phyloP scores from a whole-genome alignment of 2,888 invertebrate genomes.

The Drosophila trichaetosa region DNA sequence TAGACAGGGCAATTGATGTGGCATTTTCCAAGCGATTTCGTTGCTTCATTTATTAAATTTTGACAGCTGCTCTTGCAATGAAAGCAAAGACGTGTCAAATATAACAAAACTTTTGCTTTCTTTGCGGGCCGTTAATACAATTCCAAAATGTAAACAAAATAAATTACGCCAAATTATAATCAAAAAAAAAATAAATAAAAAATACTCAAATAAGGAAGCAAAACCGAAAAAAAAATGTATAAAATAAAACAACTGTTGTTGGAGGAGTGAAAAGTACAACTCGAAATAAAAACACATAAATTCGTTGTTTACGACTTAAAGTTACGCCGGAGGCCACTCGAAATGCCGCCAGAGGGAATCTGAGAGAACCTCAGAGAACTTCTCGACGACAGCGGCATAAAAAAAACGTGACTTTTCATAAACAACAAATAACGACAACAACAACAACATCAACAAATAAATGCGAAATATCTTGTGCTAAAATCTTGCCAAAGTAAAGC shows the following conservation, averaged over 20 bases:
- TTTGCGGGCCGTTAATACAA: slow-evolving; percentile 4
- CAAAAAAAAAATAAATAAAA: neutral
- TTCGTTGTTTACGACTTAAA: slow-evolving; percentile 54
- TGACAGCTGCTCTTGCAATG: slow-evolving; percentile 46
- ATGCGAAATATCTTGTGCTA: slow-evolving; percentile 47
- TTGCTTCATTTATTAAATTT: slow-evolving; percentile 66
- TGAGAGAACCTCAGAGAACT: slow-evolving; percentile 5
- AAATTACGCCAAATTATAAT: slow-evolving; percentile 39
- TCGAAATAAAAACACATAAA: slow-evolving; percentile 42
- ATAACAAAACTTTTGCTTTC: slow-evolving; percentile 42
- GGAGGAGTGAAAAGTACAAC: slow-evolving; percentile 11
- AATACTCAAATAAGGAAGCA: slow-evolving; percentile 3
- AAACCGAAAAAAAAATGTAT: slow-evolving; percentile 8
- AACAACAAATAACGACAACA: slow-evolving; percentile 28
- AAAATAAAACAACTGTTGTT: neutral
- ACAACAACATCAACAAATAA: slow-evolving; percentile 24
- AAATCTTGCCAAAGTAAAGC: slow-evolving; percentile 36
- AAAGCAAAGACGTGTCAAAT: slow-evolving; percentile 10
- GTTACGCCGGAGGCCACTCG: slow-evolving; percentile 21
- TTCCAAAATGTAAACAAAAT: slow-evolving; percentile 33
- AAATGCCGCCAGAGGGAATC: slow-evolving; percentile 15
- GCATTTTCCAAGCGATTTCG: slow-evolving; percentile 77
- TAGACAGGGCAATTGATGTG: slow-evolving; percentile 71
- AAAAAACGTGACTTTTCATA: slow-evolving; percentile 73
- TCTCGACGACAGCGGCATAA: slow-evolving; percentile 28